Conservation (phyloP, 2,797 vertebrate genomes). For the Megaceryle alcyon region DNA sequence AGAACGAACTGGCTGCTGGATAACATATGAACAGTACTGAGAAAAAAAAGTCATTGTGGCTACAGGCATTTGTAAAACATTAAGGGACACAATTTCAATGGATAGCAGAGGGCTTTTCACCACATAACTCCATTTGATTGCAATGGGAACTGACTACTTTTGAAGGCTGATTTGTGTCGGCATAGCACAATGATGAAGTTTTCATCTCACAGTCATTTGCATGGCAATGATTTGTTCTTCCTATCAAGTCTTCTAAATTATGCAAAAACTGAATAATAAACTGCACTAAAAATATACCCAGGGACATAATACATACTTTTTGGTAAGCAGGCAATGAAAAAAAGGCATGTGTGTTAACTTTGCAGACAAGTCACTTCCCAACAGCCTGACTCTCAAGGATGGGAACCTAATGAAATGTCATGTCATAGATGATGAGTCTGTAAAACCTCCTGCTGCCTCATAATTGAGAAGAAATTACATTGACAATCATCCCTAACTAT, state of each 20-base stretch:
- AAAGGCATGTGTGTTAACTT: not conserved
- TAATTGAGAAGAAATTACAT: not conserved
- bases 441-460: not conserved
- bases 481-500: not conserved
- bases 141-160: slow-evolving; percentile 23
- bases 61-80: slow-evolving; percentile 35
- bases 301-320: slow-evolving; percentile 2
- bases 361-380: not conserved
- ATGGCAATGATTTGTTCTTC: slow-evolving; percentile 29
- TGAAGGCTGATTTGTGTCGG: slow-evolving; percentile 9
- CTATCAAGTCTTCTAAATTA: slow-evolving; percentile 19
- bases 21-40: not conserved
- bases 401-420: not conserved
- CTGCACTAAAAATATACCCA: slow-evolving; percentile 2
- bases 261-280: slow-evolving; percentile 6
- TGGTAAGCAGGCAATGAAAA: slow-evolving; percentile 6
- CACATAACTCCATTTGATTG: slow-evolving; percentile 12
- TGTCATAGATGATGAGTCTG: not conserved
- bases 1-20: not conserved
- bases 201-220: slow-evolving; percentile 30
- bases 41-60: not conserved
- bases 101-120: slow-evolving; percentile 41
- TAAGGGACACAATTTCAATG: slow-evolving; percentile 8
- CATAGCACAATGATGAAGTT: not conserved
- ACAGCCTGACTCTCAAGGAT: not conserved